These are phyloP conservation scores for Nixonia krombeini DNA, from an alignment of 1,140 invertebrate species.

Conservation along the genomic window DNA sequence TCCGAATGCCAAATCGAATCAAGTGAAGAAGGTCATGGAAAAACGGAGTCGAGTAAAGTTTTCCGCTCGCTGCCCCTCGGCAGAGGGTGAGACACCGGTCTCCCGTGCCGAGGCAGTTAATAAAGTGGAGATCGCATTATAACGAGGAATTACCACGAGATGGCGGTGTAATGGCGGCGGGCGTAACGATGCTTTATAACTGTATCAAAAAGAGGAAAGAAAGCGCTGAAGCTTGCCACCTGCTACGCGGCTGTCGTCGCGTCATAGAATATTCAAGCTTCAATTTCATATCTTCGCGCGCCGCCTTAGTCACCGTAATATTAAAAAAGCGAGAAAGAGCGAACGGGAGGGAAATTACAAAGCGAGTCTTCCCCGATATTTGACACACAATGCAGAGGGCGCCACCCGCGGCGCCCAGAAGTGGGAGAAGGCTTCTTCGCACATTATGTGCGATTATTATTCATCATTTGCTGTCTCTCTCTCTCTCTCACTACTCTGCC, in stretches of 20 bases:
- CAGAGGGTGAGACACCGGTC: slow-evolving; percentile 31
- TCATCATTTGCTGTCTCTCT: slow-evolving; percentile 62
- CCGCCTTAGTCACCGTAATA: slow-evolving; percentile 51
- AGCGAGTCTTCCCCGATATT: slow-evolving; percentile 56
- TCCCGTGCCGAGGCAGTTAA: slow-evolving; percentile 29
- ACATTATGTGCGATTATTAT: slow-evolving; percentile 67
- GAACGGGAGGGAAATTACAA: slow-evolving; percentile 59
- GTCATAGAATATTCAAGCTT: slow-evolving; percentile 72
- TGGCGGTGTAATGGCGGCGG: slow-evolving; percentile 36
- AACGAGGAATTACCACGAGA: slow-evolving; percentile 46
- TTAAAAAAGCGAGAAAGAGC: slow-evolving; percentile 57
- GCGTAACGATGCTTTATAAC: slow-evolving; percentile 54
- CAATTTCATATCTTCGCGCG: slow-evolving; percentile 67
- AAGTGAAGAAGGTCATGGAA: too few species aligned
- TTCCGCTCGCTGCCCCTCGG: slow-evolving; percentile 16
- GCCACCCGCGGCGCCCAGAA: slow-evolving; percentile 27
- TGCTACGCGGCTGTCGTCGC: slow-evolving; percentile 54
- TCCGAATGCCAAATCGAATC: too few species aligned
- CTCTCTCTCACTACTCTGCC: too few species aligned
- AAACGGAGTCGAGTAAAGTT: too few species aligned
- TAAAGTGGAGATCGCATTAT: slow-evolving; percentile 51
- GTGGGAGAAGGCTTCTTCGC: slow-evolving; percentile 26
- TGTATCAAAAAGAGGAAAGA: slow-evolving; percentile 40
- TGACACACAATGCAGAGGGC: slow-evolving; percentile 59
- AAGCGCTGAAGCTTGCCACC: slow-evolving; percentile 42